Percentiles rank a stretch among this genome's conserved stretches.
Evolutionary conservation across 2,113 vertebrate species (phyloP).

Genomic region (Butorides virescens): DNA sequence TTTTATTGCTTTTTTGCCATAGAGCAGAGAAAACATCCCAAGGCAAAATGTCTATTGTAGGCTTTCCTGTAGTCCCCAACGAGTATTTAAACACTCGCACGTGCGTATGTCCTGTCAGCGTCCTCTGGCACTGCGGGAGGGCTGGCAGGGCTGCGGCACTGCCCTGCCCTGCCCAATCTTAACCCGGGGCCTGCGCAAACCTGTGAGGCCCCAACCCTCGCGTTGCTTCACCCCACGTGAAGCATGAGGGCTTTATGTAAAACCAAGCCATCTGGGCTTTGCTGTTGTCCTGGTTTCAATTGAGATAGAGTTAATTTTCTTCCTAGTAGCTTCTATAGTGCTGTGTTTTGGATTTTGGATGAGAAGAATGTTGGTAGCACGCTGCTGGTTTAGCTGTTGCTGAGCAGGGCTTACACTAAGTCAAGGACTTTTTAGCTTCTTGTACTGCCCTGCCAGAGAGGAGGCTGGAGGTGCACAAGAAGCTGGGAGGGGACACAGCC

Average conservation of each 20-base stretch:
- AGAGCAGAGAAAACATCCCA: conserved; percentile 32
- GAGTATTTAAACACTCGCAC: neutral
- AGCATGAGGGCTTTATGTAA: neutral
- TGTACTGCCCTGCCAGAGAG: neutral
- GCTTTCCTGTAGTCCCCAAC: conserved; percentile 1
- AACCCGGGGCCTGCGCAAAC: neutral
- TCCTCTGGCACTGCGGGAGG: neutral
- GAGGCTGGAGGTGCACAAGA: neutral
- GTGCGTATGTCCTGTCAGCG: neutral
- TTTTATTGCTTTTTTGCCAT: conserved; percentile 23
- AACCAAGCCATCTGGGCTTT: neutral
- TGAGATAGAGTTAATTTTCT: neutral
- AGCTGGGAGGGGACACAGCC: neutral
- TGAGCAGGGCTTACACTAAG: neutral
- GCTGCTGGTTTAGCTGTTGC: neutral
- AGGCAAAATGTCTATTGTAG: neutral
- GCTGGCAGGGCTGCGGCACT: fast-evolving
- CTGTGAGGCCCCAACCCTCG: fast-evolving
- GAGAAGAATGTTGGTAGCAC: neutral
- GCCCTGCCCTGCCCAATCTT: neutral
- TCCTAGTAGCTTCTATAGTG: neutral
- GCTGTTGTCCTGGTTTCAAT: neutral
- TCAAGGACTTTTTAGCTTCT: neutral
- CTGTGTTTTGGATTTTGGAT: neutral
- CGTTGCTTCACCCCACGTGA: neutral